These are phyloP conservation scores for Porites lutea DNA, from an alignment of 64 coral and sea anemone genomes.

Conservation along the genomic window DNA sequence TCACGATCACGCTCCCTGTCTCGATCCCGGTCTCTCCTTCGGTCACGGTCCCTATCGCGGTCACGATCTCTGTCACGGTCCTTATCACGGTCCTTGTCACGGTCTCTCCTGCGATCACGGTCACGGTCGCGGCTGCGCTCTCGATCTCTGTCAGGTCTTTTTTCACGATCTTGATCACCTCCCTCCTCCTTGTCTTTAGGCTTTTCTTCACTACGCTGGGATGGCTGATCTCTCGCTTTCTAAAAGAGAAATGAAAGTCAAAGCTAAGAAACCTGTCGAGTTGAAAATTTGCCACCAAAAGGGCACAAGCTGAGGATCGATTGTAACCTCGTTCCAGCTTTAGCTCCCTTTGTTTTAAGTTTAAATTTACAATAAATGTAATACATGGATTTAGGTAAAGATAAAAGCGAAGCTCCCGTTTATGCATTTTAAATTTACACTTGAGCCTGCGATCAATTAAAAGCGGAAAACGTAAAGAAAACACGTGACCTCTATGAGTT, in stretches of 20 bases:
- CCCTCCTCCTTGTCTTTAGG: conserved; percentile 54
- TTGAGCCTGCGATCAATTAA: too few species aligned
- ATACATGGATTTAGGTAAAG: too few species aligned
- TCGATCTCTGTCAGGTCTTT: conserved; percentile 35
- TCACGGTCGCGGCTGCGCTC: conserved; percentile 40
- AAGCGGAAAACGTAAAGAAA: too few species aligned
- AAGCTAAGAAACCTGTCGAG: background rate
- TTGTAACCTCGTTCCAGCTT: too few species aligned
- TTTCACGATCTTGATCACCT: conserved; percentile 66
- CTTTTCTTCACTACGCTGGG: background rate
- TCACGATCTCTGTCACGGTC: conserved; percentile 66
- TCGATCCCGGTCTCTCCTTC: conserved; percentile 44
- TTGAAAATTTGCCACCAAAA: background rate
- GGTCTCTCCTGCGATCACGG: conserved; percentile 53
- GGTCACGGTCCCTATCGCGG: conserved; percentile 41
- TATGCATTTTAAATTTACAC: too few species aligned
- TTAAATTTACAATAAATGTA: too few species aligned
- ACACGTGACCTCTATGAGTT: too few species aligned
- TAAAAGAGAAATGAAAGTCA: background rate
- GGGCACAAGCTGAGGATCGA: too few species aligned
- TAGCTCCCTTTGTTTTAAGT: too few species aligned
- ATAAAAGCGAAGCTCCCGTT: too few species aligned
- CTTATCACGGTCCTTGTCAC: conserved; percentile 51
- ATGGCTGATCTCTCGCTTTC: conserved; percentile 71
- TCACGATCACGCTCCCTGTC: conserved; percentile 63